These are phyloP conservation scores for Drosophila tripunctata DNA, from an alignment of 2,888 invertebrate species.

Conservation along the genomic window DNA sequence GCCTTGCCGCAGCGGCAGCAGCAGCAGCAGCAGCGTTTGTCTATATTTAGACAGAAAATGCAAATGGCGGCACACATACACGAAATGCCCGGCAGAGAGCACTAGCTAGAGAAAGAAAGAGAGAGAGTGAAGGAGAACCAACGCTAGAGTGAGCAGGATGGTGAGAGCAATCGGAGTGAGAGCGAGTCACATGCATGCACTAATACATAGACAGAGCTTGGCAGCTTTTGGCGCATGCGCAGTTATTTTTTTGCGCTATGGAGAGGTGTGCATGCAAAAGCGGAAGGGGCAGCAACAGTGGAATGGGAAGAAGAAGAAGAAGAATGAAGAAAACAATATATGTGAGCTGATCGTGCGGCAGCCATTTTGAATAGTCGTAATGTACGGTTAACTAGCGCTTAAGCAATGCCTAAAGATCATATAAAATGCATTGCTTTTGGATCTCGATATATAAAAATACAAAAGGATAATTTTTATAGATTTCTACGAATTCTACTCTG, in stretches of 20 bases:
- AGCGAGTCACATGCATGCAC: conserved; percentile 25
- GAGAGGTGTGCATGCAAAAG: neutral
- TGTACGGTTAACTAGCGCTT: conserved; percentile 31
- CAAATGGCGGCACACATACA: conserved; percentile 64
- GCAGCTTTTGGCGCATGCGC: conserved; percentile 64
- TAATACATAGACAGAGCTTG: conserved; percentile 30
- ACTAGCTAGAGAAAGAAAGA: conserved; percentile 9
- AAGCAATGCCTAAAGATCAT: conserved; percentile 38
- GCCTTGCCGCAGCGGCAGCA: conserved; percentile 18
- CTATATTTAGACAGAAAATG: conserved; percentile 78
- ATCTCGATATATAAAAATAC: conserved; percentile 49
- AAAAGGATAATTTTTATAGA: conserved; percentile 70
- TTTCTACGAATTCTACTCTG: conserved; percentile 34
- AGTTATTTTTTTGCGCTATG: neutral
- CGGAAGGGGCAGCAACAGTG: neutral
- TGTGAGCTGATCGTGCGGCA: conserved; percentile 21
- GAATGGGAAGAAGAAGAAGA: neutral
- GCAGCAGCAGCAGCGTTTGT: conserved; percentile 47
- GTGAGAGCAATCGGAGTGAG: neutral
- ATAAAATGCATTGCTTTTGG: conserved; percentile 8
- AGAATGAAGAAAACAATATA: neutral
- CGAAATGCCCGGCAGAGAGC: neutral
- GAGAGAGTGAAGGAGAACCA: neutral
- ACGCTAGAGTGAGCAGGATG: neutral
- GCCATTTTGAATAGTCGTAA: conserved; percentile 44